Percentiles rank a stretch among this genome's conserved stretches.
Conservation (phyloP, 2,888 invertebrate species). For the Andrena bucephala region DNA sequence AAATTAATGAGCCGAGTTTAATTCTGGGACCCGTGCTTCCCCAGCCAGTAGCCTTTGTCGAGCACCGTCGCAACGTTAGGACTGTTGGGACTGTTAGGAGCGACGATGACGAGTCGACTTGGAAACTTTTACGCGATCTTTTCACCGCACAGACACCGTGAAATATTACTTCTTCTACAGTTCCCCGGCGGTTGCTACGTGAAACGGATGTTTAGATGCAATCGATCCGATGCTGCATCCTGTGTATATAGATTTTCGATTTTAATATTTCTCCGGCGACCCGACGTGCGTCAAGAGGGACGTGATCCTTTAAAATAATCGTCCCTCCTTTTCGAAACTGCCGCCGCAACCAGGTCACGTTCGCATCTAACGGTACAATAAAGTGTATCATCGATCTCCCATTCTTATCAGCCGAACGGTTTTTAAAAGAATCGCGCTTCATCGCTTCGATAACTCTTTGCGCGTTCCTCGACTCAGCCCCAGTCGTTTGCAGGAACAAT, state of each 20-base stretch:
- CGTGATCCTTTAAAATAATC: conserved; percentile 47
- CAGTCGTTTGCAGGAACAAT: no score
- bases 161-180: neutral
- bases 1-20: conserved; percentile 34
- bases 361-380: conserved; percentile 43
- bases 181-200: no score
- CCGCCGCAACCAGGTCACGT: conserved; percentile 53
- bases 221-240: no score
- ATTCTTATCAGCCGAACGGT: conserved; percentile 2
- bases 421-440: neutral
- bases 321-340: conserved; percentile 22
- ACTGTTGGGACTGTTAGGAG: no score
- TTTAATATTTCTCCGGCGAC: conserved; percentile 42
- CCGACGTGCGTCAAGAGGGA: conserved; percentile 44
- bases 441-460: neutral
- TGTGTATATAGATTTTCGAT: neutral
- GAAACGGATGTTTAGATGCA: no score
- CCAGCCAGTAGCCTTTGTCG: conserved; percentile 26
- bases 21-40: conserved; percentile 25
- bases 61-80: neutral
- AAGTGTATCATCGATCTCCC: conserved; percentile 26
- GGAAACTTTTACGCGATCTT: neutral
- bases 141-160: neutral
- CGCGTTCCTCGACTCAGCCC: neutral
- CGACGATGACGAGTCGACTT: neutral